Percentiles rank a stretch among this genome's conserved stretches.
These are phyloP conservation scores for Bergia puertoricense DNA, from an alignment of 92 coral and sea anemone species.

Conservation along the genomic window DNA sequence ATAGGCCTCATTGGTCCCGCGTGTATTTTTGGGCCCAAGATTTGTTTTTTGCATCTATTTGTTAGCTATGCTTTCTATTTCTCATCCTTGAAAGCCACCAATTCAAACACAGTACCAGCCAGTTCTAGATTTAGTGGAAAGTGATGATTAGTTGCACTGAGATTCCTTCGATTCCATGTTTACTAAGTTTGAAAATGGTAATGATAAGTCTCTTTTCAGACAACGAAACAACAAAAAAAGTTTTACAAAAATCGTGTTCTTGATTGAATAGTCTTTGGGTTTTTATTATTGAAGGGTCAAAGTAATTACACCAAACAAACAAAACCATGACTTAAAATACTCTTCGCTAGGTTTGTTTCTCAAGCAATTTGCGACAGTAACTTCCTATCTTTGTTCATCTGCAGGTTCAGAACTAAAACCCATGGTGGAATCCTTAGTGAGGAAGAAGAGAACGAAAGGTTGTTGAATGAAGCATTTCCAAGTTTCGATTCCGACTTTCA, in stretches of 20 bases:
- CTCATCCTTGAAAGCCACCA: not conserved
- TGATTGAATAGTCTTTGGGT: not conserved
- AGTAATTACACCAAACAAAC: not conserved
- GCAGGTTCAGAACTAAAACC: constrained; percentile 60
- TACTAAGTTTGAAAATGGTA: not conserved
- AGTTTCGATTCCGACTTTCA: constrained; percentile 81
- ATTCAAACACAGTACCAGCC: not conserved
- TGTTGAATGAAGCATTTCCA: constrained; percentile 74
- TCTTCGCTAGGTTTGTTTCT: not conserved
- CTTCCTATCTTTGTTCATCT: not conserved
- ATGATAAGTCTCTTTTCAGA: no score
- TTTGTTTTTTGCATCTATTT: no score
- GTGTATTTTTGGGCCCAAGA: no score
- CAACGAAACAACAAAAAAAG: no score
- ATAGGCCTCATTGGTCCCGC: no score
- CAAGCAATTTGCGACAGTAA: no score
- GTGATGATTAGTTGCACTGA: not conserved
- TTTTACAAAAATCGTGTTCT: no score
- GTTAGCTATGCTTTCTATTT: not conserved
- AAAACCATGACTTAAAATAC: no score
- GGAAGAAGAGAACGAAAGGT: constrained; percentile 64
- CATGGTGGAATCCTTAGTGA: constrained; percentile 65
- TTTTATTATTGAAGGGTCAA: not conserved
- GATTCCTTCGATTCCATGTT: not conserved
- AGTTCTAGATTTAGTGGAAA: not conserved